Base-by-base conservation (phyloP, 2,888 invertebrate species). In the Leptopterna dolabrata region DNA sequence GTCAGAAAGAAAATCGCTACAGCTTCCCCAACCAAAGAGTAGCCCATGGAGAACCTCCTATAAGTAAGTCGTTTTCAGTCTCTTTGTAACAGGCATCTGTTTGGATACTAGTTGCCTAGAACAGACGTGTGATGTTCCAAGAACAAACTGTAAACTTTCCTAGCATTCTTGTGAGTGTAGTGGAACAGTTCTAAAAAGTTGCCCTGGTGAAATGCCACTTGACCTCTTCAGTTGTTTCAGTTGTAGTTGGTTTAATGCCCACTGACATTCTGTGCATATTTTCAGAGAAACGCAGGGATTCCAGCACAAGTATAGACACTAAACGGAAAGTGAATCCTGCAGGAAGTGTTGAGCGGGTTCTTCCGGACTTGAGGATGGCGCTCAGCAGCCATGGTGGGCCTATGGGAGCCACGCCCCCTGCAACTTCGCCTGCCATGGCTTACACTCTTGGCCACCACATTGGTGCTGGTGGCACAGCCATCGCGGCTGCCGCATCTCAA, bases 401-500 rank as follows among this genome's bases (percentile, higher is more conserved):
- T 24, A 27, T 76, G 45, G 76, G 47, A 29, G 36, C 45, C 16
- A 27, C 87, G 2, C 89, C 91, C 55, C 90, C 92, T n/a, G 89
- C 91, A 14, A 90, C 92, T 1, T 91, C 91, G 30, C 89, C 91
- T 19, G 91, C 93, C 0, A 93, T 93, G 4, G 93, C 94, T 45
- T 96, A 96, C 90, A 94, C 94, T 90, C 92, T 97, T 81, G 96
- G 96, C 16, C 89, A 89, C 71, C 97, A 97, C 90, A 95, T 96
- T 90, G 96, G 96, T n/a, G 96, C 97, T 0, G 97, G 96, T 14
- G 94, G 95, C 86, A 96, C 96, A 90, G 97, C 98, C 0, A 97
- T 98, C 87, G 98, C 97, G 0, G 97, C 96, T 0, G 98, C 98
- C 0, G 98, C 98, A 0, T 97, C 97, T 29, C 98, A 98, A 91